Evolutionary conservation across 2,797 vertebrate genomes (phyloP).

Genomic region (Zenarchopterus dispar): DNA sequence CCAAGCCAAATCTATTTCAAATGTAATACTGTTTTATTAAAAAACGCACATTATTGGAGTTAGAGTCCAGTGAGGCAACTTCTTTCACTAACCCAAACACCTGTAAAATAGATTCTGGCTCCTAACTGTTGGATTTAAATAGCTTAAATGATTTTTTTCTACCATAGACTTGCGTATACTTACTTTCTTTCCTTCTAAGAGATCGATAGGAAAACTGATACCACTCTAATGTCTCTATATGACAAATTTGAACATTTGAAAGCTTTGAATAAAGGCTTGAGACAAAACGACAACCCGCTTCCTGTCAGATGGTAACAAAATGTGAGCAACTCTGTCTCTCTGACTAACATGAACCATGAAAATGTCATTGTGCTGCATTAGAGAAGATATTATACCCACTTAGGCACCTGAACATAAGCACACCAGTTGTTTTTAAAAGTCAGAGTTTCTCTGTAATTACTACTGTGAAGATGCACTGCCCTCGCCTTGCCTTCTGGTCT

Average conservation of each 20-base stretch:
- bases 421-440: constrained; percentile 29
- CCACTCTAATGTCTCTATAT: too few relatives aligned
- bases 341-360: neutral
- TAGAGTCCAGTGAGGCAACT: neutral
- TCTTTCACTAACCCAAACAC: neutral
- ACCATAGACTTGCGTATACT: neutral
- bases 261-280: neutral
- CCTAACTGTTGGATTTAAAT: neutral
- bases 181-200: too few relatives aligned
- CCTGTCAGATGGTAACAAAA: neutral
- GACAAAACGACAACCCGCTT: neutral
- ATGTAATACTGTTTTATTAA: constrained; percentile 34
- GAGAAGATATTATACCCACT: constrained; percentile 9
- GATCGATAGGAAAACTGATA: too few relatives aligned
- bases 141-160: constrained; percentile 5
- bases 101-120: neutral
- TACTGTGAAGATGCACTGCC: constrained; percentile 67
- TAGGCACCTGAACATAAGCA: constrained; percentile 34
- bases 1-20: constrained; percentile 13
- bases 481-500: constrained; percentile 67
- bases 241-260: too few relatives aligned
- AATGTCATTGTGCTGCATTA: constrained; percentile 21
- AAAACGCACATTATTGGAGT: constrained; percentile 23
- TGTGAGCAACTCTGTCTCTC: neutral
- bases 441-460: constrained; percentile 41